These are phyloP conservation scores for Ceraclea dissimilis DNA, from an alignment of 2,888 invertebrate species.

Conservation along the genomic window DNA sequence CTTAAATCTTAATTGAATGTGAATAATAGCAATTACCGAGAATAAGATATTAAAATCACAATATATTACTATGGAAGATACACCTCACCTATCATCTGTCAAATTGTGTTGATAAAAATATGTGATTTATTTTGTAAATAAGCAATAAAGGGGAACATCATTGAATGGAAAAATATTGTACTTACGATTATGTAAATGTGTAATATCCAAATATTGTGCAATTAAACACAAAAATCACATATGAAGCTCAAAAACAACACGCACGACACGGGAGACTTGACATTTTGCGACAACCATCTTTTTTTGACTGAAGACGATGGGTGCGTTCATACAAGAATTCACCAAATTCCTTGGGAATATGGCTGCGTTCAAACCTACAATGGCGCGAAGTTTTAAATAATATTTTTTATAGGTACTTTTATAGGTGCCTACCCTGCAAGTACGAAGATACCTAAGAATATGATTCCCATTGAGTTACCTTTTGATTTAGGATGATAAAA, in stretches of 20 bases:
- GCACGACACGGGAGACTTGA: slow-evolving; percentile 11
- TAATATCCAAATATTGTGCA: background rate
- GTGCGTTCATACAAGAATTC: slow-evolving; percentile 12
- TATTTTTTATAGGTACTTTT: too few species aligned
- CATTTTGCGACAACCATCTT: slow-evolving; percentile 20
- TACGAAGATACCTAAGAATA: too few species aligned
- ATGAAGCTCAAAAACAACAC: slow-evolving; percentile 17
- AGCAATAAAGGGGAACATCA: background rate
- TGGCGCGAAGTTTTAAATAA: background rate
- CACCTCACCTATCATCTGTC: slow-evolving; percentile 20
- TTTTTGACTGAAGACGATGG: slow-evolving; percentile 11
- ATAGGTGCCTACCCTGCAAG: too few species aligned
- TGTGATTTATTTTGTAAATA: background rate
- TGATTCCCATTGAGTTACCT: too few species aligned
- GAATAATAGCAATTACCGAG: too few species aligned
- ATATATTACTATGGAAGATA: slow-evolving; percentile 3
- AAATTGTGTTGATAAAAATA: slow-evolving; percentile 1
- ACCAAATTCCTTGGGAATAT: background rate
- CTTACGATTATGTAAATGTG: slow-evolving; percentile 3
- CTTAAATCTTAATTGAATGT: too few species aligned
- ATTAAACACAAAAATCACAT: background rate
- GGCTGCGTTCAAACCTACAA: slow-evolving; percentile 8
- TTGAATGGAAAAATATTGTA: slow-evolving; percentile 11
- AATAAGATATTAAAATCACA: too few species aligned
- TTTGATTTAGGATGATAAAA: too few species aligned